Evolutionary conservation across 2,888 invertebrate genomes (phyloP).

Genomic region (Eilema griseolum): DNA sequence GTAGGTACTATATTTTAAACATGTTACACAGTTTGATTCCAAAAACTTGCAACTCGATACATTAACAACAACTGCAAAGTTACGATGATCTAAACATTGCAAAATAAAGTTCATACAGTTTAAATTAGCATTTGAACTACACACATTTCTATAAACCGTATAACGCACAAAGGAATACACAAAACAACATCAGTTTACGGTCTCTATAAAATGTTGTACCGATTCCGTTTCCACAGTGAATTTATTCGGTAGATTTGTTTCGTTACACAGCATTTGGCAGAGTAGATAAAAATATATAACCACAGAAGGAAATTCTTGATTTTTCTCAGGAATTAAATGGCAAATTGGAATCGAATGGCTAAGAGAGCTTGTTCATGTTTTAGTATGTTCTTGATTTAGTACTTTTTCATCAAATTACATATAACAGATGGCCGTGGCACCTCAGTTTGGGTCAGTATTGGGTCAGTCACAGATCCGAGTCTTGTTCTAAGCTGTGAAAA

Average conservation of each 20-base stretch:
- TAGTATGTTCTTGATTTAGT: too few species aligned
- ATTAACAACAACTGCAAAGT: background rate
- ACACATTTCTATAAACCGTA: slow-evolving; percentile 9
- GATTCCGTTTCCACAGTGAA: background rate
- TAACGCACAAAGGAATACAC: background rate
- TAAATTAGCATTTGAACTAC: slow-evolving; percentile 31
- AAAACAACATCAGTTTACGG: slow-evolving; percentile 6
- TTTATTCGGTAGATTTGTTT: slow-evolving; percentile 20
- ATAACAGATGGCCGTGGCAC: too few species aligned
- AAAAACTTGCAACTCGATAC: too few species aligned
- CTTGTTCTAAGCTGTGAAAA: too few species aligned
- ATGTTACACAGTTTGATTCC: too few species aligned
- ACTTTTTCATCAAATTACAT: too few species aligned
- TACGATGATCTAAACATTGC: background rate
- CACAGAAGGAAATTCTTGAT: background rate
- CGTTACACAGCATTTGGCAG: slow-evolving; percentile 16
- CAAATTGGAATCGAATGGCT: background rate
- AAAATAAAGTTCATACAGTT: slow-evolving; percentile 14
- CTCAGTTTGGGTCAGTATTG: too few species aligned
- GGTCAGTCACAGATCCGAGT: too few species aligned
- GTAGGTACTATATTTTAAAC: too few species aligned
- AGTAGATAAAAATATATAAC: slow-evolving; percentile 11
- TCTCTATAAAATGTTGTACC: background rate
- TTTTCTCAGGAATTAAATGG: slow-evolving; percentile 3
- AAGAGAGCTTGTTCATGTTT: too few species aligned